These are phyloP conservation scores for Ctenopoma multispine DNA, from an alignment of 2,797 vertebrate genomes.

Conservation along the genomic window DNA sequence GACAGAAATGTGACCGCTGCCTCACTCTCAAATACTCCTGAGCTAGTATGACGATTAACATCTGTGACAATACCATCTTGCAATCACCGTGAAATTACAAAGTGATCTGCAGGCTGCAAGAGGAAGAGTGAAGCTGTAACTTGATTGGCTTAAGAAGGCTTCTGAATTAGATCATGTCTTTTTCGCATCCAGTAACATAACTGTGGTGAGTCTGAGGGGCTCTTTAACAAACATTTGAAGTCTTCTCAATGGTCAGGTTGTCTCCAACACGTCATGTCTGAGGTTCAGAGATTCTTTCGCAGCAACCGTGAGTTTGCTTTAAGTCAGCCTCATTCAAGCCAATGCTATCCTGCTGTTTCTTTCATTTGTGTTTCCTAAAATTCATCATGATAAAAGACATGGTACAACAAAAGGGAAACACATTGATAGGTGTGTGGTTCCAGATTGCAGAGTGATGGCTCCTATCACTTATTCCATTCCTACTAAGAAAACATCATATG, in stretches of 20 bases:
- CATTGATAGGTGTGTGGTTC: not conserved
- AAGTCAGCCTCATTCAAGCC: conserved; percentile 41
- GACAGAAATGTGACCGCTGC: conserved; percentile 37
- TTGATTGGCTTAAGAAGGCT: conserved; percentile 57
- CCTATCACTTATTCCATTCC: conserved; percentile 34
- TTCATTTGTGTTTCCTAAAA: conserved; percentile 37
- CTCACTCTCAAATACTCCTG: conserved; percentile 34
- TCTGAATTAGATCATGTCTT: conserved; percentile 77
- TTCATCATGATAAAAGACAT: conserved; percentile 40
- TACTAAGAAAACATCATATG: conserved; percentile 40
- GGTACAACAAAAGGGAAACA: conserved; percentile 23
- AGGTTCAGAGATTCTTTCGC: conserved; percentile 58
- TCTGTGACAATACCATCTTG: conserved; percentile 62
- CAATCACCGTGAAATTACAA: conserved; percentile 52
- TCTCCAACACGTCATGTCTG: conserved; percentile 73
- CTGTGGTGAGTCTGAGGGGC: conserved; percentile 70
- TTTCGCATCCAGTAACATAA: conserved; percentile 68
- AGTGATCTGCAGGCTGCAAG: conserved; percentile 54
- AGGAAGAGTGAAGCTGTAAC: conserved; percentile 46
- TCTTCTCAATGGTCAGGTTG: conserved; percentile 56
- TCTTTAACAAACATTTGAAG: conserved; percentile 74
- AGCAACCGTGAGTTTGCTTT: conserved; percentile 44
- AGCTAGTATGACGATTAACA: conserved; percentile 42
- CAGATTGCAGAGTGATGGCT: conserved; percentile 32
- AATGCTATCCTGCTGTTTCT: conserved; percentile 17